These are phyloP conservation scores for Cervus canadensis DNA, from an alignment of 2,113 vertebrate genomes.

Conservation along the genomic window DNA sequence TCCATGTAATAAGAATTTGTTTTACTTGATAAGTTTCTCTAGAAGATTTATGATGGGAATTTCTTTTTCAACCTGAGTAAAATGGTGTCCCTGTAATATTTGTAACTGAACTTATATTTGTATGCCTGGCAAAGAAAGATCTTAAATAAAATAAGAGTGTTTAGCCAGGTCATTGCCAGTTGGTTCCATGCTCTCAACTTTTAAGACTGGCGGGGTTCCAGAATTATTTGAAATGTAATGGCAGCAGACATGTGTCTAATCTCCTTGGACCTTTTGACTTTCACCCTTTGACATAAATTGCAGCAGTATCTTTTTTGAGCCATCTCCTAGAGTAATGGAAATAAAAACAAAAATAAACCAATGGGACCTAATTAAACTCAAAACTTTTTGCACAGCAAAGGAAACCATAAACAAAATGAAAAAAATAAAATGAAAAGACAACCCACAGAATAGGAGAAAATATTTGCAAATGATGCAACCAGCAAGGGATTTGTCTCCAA, in stretches of 20 bases:
- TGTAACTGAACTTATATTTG: not conserved
- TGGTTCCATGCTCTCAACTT: not conserved
- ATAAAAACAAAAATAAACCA: not conserved
- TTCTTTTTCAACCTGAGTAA: not conserved
- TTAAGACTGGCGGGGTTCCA: not conserved
- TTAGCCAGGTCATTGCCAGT: not conserved
- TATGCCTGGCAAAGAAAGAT: not conserved
- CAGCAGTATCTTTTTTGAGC: not conserved
- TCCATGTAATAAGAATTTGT: not conserved
- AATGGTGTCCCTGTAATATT: not conserved
- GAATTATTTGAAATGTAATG: not conserved
- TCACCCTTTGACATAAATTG: not conserved
- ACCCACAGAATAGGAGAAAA: not conserved
- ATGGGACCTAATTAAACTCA: not conserved
- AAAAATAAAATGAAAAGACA: not conserved
- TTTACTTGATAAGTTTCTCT: not conserved
- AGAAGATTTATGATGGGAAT: not conserved
- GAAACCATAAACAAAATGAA: not conserved
- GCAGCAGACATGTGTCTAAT: not conserved
- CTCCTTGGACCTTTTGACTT: not conserved
- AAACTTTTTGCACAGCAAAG: not conserved
- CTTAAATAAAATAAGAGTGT: not conserved
- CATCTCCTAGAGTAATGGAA: not conserved
- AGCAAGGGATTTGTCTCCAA: not conserved
- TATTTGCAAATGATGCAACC: not conserved